These are phyloP conservation scores for Melanophora roralis DNA, from an alignment of 2,888 invertebrate species.

Conservation along the genomic window DNA sequence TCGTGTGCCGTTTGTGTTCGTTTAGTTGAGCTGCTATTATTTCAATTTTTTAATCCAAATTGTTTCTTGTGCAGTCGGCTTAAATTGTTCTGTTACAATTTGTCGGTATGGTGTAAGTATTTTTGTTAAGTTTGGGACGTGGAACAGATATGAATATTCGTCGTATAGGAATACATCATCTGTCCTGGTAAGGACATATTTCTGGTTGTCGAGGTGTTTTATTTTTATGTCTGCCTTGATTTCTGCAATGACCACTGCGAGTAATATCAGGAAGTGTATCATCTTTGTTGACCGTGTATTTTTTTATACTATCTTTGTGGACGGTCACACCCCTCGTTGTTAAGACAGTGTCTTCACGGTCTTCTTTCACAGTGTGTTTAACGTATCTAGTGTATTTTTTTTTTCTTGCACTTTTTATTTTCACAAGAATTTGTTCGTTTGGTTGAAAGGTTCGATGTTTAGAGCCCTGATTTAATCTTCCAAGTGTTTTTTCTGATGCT, in stretches of 20 bases:
- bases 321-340: not conserved
- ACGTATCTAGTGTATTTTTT: slow-evolving; percentile 4
- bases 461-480: slow-evolving; percentile 5
- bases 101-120: slow-evolving; percentile 3
- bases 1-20: not conserved
- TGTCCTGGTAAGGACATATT: not conserved
- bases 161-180: not conserved
- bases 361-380: slow-evolving; percentile 13
- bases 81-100: not conserved
- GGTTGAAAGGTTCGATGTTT: not conserved
- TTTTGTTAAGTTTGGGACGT: slow-evolving; percentile 15
- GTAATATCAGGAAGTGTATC: slow-evolving; percentile 9
- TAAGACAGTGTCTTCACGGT: slow-evolving; percentile 14
- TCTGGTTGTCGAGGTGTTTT: not conserved
- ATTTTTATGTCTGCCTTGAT: not conserved
- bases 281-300: not conserved
- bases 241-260: not conserved
- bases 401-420: slow-evolving; percentile 11
- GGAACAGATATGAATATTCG: slow-evolving; percentile 3
- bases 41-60: not conserved
- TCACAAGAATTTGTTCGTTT: slow-evolving; percentile 14
- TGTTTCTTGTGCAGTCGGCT: not conserved
- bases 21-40: not conserved
- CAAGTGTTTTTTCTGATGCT: slow-evolving; percentile 21
- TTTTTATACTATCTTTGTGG: slow-evolving; percentile 7